Conservation (phyloP, 2,113 vertebrate genomes). For the Hassar affinis region DNA sequence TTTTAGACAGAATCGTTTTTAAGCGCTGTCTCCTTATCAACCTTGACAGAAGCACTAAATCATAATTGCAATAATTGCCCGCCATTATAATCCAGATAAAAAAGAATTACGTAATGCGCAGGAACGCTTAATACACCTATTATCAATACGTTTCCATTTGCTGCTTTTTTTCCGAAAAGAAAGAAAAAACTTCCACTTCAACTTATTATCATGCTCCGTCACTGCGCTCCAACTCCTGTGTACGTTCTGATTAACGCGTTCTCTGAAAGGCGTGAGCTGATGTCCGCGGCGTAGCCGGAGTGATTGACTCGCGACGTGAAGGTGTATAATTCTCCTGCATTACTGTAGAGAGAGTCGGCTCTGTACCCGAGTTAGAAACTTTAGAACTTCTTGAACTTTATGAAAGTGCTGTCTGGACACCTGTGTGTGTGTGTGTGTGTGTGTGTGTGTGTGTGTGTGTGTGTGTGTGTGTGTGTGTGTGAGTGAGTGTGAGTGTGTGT, state of each 20-base stretch:
- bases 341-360: slow-evolving; percentile 9
- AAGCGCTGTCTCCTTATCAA: slow-evolving; percentile 35
- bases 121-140: slow-evolving; percentile 38
- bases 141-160: slow-evolving; percentile 48
- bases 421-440: not conserved
- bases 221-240: slow-evolving; percentile 29
- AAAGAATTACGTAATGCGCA: not conserved
- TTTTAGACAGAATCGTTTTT: not conserved
- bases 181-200: slow-evolving; percentile 9
- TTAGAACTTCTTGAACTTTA: not conserved
- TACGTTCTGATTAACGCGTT: slow-evolving; percentile 42
- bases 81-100: slow-evolving; percentile 50
- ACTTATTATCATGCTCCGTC: slow-evolving; percentile 40
- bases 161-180: slow-evolving; percentile 30
- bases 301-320: slow-evolving; percentile 40
- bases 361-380: slow-evolving; percentile 5
- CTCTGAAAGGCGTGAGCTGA: slow-evolving; percentile 47
- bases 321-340: slow-evolving; percentile 38
- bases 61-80: slow-evolving; percentile 54
- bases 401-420: not conserved
- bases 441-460: not conserved
- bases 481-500: too few species aligned
- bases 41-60: slow-evolving; percentile 46
- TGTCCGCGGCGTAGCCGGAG: slow-evolving; percentile 27
- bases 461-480: too few species aligned